Percentiles rank a stretch among this genome's conserved stretches.
Conservation (phyloP, 92 coral and sea anemone species). For the Epizoanthus fatuus region DNA sequence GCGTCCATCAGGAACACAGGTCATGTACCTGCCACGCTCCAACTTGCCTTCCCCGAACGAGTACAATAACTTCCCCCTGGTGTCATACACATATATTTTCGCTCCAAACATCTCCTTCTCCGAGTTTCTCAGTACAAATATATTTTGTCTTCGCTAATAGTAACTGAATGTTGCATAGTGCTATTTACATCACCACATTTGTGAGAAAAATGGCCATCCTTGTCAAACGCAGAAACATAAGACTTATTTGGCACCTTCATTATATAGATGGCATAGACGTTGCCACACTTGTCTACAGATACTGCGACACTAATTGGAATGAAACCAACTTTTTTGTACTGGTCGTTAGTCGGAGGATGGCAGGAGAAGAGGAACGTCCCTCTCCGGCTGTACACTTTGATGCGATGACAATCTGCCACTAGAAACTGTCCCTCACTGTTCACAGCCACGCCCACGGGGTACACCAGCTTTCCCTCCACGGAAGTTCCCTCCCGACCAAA, state of each 20-base stretch:
- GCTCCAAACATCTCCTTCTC: background rate
- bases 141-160: background rate
- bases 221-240: background rate
- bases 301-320: conserved; percentile 2
- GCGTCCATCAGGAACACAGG: too few species aligned
- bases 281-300: conserved; percentile 1
- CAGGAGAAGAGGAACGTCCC: too few species aligned
- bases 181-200: background rate
- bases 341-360: background rate
- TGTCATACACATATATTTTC: background rate
- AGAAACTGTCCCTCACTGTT: conserved; percentile 31
- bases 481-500: background rate
- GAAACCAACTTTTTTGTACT: too few species aligned
- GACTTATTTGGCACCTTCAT: background rate
- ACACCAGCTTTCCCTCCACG: background rate
- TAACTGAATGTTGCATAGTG: background rate
- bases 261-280: background rate
- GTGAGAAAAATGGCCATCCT: background rate
- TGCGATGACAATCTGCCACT: background rate
- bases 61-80: too few species aligned
- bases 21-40: too few species aligned
- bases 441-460: conserved; percentile 42
- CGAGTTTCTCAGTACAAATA: too few species aligned
- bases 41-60: too few species aligned
- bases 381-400: conserved; percentile 23